These are phyloP conservation scores for Hypselothyrea guttata DNA, from an alignment of 2,888 invertebrate species.

Conservation along the genomic window DNA sequence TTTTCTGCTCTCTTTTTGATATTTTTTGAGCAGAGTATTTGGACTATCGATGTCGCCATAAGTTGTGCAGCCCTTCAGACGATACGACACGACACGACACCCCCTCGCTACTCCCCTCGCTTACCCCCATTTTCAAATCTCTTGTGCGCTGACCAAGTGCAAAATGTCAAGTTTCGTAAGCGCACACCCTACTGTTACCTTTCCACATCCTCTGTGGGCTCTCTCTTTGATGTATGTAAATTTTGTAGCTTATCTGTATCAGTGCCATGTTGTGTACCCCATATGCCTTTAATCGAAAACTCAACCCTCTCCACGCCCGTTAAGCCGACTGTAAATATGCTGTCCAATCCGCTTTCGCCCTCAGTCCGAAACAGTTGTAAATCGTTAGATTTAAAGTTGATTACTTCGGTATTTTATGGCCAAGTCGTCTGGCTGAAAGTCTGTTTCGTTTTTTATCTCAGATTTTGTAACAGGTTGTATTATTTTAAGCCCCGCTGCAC, in stretches of 20 bases:
- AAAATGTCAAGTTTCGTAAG: constrained; percentile 68
- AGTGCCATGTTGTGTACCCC: constrained; percentile 36
- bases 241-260: constrained; percentile 66
- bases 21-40: constrained; percentile 59
- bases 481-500: constrained; percentile 35
- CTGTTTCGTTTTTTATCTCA: constrained; percentile 28
- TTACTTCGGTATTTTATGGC: constrained; percentile 52
- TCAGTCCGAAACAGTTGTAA: constrained; percentile 41
- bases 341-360: constrained; percentile 45
- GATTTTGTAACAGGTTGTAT: constrained; percentile 51
- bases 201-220: too few species aligned
- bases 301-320: constrained; percentile 53
- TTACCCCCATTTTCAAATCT: constrained; percentile 11
- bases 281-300: constrained; percentile 60
- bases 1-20: constrained; percentile 29
- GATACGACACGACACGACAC: too few species aligned
- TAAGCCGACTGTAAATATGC: constrained; percentile 55
- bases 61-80: constrained; percentile 70
- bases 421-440: constrained; percentile 15
- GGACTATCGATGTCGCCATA: constrained; percentile 77
- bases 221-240: constrained; percentile 69
- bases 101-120: constrained; percentile 5
- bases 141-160: constrained; percentile 68
- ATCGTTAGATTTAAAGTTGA: constrained; percentile 60
- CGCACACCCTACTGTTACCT: constrained; percentile 7